phyloP scores from a whole-genome alignment of 2,113 vertebrate species.

The Callipepla squamata region DNA sequence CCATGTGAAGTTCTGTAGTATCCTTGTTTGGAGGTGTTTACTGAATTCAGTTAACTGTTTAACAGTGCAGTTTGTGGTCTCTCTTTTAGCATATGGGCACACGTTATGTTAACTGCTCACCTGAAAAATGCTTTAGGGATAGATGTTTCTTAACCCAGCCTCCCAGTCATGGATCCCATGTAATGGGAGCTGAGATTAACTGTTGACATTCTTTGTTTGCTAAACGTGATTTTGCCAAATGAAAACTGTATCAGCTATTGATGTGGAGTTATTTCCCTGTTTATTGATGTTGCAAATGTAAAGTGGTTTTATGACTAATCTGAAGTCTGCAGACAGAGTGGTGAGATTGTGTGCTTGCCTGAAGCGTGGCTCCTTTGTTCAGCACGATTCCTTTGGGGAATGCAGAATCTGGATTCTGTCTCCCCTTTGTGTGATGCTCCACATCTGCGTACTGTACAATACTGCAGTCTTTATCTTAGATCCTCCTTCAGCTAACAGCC shows the following conservation, averaged over 20 bases:
- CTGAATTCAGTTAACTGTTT: constrained; percentile 7
- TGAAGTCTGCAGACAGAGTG: constrained; percentile 19
- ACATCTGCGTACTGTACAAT: background rate
- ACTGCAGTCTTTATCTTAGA: background rate
- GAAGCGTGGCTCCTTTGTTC: constrained; percentile 47
- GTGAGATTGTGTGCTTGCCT: constrained; percentile 5
- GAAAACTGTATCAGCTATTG: constrained; percentile 35
- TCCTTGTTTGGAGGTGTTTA: background rate
- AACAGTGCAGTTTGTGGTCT: background rate
- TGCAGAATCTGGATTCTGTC: background rate
- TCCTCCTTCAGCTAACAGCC: background rate
- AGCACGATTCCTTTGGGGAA: background rate
- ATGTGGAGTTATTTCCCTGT: constrained; percentile 18
- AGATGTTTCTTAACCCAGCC: background rate
- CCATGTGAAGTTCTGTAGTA: background rate
- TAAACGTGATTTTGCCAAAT: background rate
- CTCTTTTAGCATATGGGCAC: background rate
- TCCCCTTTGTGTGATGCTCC: background rate
- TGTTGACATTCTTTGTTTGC: background rate
- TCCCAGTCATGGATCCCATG: background rate
- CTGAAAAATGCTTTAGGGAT: constrained; percentile 15
- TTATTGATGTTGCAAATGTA: background rate
- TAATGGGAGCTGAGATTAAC: background rate
- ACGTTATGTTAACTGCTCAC: background rate
- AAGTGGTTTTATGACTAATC: constrained; percentile 49